phyloP scores from a whole-genome alignment of 2,888 invertebrate species.

The Yponomeuta plumbellus region DNA sequence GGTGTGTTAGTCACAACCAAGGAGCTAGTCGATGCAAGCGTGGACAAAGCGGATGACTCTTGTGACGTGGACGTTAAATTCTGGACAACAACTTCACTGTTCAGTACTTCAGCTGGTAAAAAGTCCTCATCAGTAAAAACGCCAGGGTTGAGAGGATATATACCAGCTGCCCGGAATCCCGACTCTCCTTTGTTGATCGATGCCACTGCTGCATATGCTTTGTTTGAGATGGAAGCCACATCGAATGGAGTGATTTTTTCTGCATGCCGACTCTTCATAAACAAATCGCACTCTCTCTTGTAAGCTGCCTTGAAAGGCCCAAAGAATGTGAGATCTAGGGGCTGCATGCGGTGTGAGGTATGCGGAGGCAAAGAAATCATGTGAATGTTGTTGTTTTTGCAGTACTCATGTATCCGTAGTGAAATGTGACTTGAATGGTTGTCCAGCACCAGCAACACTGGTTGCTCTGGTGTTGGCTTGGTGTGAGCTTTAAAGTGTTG shows the following conservation, averaged over 20 bases:
- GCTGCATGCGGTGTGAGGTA: conserved; percentile 30
- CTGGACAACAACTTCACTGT: conserved; percentile 8
- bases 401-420: conserved; percentile 29
- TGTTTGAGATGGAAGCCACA: conserved; percentile 31
- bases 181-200: conserved; percentile 35
- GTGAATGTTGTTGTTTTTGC: conserved; percentile 23
- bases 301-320: conserved; percentile 29
- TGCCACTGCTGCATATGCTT: conserved; percentile 26
- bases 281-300: conserved; percentile 33
- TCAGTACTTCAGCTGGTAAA: conserved; percentile 18
- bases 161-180: conserved; percentile 37
- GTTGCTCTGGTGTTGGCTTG: conserved; percentile 27
- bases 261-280: conserved; percentile 30
- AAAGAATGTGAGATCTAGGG: conserved; percentile 31
- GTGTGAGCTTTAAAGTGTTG: conserved; percentile 26
- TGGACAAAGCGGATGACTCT: conserved; percentile 20
- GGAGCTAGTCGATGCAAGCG: conserved; percentile 1
- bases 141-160: conserved; percentile 33
- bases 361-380: conserved; percentile 24
- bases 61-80: conserved; percentile 14
- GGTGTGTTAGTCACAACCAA: neutral
- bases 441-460: conserved; percentile 30
- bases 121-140: conserved; percentile 32
- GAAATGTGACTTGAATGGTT: conserved; percentile 16
- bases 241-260: conserved; percentile 35